Evolutionary conservation across 2,888 invertebrate species (phyloP).

Genomic region (Drosophila nigricruria): DNA sequence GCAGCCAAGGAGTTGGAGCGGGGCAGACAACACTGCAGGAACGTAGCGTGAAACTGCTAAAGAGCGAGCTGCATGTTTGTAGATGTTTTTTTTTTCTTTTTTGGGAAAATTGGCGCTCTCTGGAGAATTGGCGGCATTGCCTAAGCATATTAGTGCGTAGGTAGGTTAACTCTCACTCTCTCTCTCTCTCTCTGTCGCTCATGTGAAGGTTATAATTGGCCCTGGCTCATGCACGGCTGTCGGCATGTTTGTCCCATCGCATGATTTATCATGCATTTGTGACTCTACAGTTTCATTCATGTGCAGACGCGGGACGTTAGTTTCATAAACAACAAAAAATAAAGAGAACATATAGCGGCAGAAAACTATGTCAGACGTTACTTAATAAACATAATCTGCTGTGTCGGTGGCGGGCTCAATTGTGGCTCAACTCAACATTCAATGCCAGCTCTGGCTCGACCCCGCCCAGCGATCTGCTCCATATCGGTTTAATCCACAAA

Average conservation of each 20-base stretch:
- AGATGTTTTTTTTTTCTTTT: constrained; percentile 8
- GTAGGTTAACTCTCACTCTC: constrained; percentile 29
- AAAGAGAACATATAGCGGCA: constrained; percentile 25
- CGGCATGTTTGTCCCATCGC: constrained; percentile 81
- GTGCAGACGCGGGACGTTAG: constrained; percentile 15
- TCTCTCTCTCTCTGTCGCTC: constrained; percentile 3
- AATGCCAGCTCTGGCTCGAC: constrained; percentile 25
- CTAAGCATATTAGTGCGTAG: constrained; percentile 62
- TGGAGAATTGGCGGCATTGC: constrained; percentile 50
- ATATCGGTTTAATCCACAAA: constrained; percentile 61
- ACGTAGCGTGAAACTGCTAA: constrained; percentile 62
- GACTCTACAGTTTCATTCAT: constrained; percentile 80
- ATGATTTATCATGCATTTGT: constrained; percentile 83
- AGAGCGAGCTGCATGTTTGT: constrained; percentile 50
- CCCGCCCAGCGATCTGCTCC: constrained; percentile 30
- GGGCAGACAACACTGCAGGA: constrained; percentile 37
- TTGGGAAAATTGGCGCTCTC: constrained; percentile 67
- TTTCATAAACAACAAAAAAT: constrained; percentile 24
- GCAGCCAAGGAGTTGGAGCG: constrained; percentile 11
- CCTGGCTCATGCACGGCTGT: constrained; percentile 68
- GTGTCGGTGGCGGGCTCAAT: constrained; percentile 61
- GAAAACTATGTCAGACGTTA: constrained; percentile 78
- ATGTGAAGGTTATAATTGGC: constrained; percentile 58
- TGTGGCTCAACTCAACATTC: constrained; percentile 52
- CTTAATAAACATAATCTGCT: constrained; percentile 74